Evolutionary conservation across 2,888 invertebrate genomes (phyloP).

Genomic region (Nomada lathburiana): DNA sequence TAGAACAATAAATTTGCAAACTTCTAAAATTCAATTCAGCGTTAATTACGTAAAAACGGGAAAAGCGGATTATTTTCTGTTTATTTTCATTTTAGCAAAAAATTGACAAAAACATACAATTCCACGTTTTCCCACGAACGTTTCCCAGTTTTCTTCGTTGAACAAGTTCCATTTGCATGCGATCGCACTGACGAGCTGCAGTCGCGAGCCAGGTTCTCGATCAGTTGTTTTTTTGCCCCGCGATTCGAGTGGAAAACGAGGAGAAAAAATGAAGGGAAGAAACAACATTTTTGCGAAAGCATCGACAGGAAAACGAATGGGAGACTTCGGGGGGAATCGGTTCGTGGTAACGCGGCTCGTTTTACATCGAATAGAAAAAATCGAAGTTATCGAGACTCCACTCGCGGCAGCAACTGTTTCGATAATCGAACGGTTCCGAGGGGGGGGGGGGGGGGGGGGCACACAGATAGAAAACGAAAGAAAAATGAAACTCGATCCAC

Average conservation of each 20-base stretch:
- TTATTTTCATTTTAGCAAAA: not conserved
- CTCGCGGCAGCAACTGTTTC: slow-evolving; percentile 24
- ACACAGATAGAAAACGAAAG: not conserved
- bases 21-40: no score
- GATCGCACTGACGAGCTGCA: not conserved
- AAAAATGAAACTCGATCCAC: slow-evolving; percentile 16
- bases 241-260: not conserved
- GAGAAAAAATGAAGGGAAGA: not conserved
- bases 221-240: not conserved
- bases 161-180: not conserved
- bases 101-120: not conserved
- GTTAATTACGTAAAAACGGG: no score
- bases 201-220: not conserved
- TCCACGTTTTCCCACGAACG: not conserved
- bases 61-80: no score
- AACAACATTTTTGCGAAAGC: slow-evolving; percentile 1
- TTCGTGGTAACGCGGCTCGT: slow-evolving; percentile 13
- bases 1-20: no score
- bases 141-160: slow-evolving; percentile 13
- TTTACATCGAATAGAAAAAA: slow-evolving; percentile 27
- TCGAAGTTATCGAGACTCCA: slow-evolving; percentile 35
- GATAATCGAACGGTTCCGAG: slow-evolving; percentile 5
- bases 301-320: slow-evolving; percentile 11
- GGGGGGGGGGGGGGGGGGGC: not conserved
- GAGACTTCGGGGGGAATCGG: slow-evolving; percentile 5